These are phyloP conservation scores for Cynaeus angustus DNA, from an alignment of 2,888 invertebrate species.

Conservation along the genomic window DNA sequence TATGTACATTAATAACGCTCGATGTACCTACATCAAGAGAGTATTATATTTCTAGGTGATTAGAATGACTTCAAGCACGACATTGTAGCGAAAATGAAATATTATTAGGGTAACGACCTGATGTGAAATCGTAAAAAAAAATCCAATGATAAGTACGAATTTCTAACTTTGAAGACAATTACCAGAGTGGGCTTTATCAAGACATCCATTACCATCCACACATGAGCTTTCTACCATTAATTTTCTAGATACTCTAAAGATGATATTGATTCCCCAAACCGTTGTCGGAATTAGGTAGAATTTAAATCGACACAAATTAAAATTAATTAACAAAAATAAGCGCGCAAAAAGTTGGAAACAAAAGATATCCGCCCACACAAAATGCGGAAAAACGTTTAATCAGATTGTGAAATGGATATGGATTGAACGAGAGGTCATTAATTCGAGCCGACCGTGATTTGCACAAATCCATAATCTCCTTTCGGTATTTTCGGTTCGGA, in stretches of 20 bases:
- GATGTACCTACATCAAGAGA: constrained; percentile 1
- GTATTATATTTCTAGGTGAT: constrained; percentile 10
- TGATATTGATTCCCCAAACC: not conserved
- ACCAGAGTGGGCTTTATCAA: too few relatives aligned
- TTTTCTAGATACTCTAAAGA: too few relatives aligned
- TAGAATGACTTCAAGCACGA: constrained; percentile 10
- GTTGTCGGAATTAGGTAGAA: not conserved
- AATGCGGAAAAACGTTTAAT: constrained; percentile 34
- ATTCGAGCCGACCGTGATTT: constrained; percentile 23
- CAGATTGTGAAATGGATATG: constrained; percentile 34
- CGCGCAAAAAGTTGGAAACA: not conserved
- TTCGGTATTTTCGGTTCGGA: constrained; percentile 7
- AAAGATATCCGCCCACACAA: constrained; percentile 13
- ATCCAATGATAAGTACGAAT: not conserved
- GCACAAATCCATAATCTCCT: constrained; percentile 31
- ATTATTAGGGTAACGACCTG: constrained; percentile 5
- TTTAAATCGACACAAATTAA: constrained; percentile 5
- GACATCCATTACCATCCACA: too few relatives aligned
- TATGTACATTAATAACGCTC: constrained; percentile 5
- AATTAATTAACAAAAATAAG: constrained; percentile 22
- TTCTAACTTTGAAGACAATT: constrained; percentile 1
- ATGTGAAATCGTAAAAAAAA: not conserved
- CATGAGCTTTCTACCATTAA: too few relatives aligned
- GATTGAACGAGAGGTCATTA: constrained; percentile 37
- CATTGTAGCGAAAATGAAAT: constrained; percentile 14